These are phyloP conservation scores for Austrolebias charrua DNA, from an alignment of 2,797 vertebrate species.

Conservation along the genomic window DNA sequence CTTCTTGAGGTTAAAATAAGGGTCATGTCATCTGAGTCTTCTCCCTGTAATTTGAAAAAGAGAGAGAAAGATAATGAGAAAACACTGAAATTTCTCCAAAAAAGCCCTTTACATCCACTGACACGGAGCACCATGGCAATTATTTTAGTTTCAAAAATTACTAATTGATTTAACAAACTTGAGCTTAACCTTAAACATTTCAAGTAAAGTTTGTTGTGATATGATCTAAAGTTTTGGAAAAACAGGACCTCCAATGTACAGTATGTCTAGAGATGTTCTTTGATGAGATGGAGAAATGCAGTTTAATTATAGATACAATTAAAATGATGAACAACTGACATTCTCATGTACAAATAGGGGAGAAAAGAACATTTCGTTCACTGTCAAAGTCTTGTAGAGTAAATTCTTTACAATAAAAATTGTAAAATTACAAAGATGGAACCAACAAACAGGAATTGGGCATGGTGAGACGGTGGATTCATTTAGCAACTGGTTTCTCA, in stretches of 20 bases:
- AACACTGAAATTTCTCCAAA: conserved; percentile 34
- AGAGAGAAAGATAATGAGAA: conserved; percentile 55
- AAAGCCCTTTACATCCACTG: conserved; percentile 21
- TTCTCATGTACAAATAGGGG: too few species aligned
- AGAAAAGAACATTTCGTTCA: neutral
- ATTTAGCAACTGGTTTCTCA: conserved; percentile 67
- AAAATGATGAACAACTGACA: too few species aligned
- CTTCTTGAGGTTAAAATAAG: conserved; percentile 62
- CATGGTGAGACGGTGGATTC: conserved; percentile 28
- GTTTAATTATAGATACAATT: too few species aligned
- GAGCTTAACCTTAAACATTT: conserved; percentile 24
- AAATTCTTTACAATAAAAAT: conserved; percentile 8
- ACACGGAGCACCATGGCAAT: conserved; percentile 35
- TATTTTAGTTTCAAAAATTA: conserved; percentile 34
- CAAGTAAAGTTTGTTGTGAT: conserved; percentile 35
- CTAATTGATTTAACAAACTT: conserved; percentile 16
- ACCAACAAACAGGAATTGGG: conserved; percentile 7
- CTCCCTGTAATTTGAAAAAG: conserved; percentile 68
- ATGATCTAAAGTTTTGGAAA: neutral
- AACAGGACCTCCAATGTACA: too few species aligned
- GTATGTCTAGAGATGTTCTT: too few species aligned
- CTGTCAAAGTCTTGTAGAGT: conserved; percentile 7
- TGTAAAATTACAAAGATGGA: conserved; percentile 1
- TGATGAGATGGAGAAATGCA: too few species aligned
- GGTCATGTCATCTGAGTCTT: conserved; percentile 62